Conservation (phyloP, 2,113 vertebrate genomes). For the Eurypyga helias region DNA sequence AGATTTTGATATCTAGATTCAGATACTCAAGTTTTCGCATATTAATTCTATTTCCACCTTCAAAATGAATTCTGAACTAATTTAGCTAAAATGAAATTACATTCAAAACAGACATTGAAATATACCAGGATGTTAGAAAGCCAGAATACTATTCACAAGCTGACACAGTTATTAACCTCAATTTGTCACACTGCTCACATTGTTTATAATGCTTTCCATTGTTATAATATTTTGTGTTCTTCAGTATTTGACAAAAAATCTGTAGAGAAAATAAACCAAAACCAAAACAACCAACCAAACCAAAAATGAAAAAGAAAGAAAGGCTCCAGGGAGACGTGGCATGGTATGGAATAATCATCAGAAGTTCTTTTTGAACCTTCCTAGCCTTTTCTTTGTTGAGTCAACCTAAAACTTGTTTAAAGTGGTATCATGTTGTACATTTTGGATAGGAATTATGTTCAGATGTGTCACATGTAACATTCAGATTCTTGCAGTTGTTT, state of each 20-base stretch:
- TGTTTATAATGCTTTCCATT: background rate
- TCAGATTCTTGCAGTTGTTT: background rate
- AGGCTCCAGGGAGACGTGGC: background rate
- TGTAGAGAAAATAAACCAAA: accelerated
- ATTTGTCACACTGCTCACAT: background rate
- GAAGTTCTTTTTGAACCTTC: background rate
- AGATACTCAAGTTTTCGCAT: background rate
- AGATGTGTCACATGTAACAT: background rate
- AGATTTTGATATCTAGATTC: background rate
- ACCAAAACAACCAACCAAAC: too few species aligned
- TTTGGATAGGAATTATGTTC: background rate
- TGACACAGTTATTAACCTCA: background rate
- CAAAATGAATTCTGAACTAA: background rate
- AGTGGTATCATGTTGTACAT: background rate
- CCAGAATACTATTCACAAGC: background rate
- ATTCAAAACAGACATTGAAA: background rate
- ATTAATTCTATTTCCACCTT: background rate
- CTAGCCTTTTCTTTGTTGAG: background rate
- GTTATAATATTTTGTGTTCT: background rate
- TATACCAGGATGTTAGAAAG: background rate
- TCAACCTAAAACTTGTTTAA: background rate
- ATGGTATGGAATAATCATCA: background rate
- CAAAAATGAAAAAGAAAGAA: background rate
- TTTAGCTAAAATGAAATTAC: background rate
- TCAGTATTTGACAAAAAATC: background rate